Base-by-base conservation (phyloP, 2,113 vertebrate genomes). In the Mola mola region DNA sequence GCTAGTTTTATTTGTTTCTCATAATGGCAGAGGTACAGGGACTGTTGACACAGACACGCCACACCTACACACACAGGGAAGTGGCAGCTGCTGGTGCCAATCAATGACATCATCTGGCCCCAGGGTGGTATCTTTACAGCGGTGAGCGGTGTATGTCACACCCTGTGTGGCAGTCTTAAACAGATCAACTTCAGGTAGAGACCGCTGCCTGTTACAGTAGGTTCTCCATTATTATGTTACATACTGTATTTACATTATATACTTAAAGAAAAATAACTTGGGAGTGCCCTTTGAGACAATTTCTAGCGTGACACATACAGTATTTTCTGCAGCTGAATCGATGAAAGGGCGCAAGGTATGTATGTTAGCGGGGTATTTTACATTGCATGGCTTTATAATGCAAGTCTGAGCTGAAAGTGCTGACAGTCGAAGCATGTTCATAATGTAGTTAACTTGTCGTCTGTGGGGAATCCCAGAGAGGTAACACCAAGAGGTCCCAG, bases 71-170 rank as follows among this genome's bases (percentile, higher is more conserved):
- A 43, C 41, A 66, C 75, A 67, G 34, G 66, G 57, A 63, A 28
- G 50, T 58, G 73, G 40, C 83, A 90, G 81, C 79, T 83, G 84
- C 53, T 58, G 19, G 75, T 82, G 70, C 62, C 82, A 81, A 46
- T 89, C 77, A 81, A 21, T 87, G 84, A 87, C 84, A 75, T 87
- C 83, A 88, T 73, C 66, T 15, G 34, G 15, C 52, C 75, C 46
- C 2, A 0, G 17, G 51, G 56, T 58, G 64, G 47, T 66, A 47
- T 72, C 68, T 65, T 65, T 57, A 73, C 60, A 64, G 58, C 12
- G 9, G 48, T 0, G 12, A 46, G 69, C 38, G 60, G 24, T 72
- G 40, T 58, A 57, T 49, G 28, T 86, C 57, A 17, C 53, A 62
- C 61, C 33, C 47, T 64, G 34, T 63, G 53, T 68, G 75, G 3